Base-by-base conservation (phyloP, 2,113 vertebrate species). In the Oryzias celebensis region DNA sequence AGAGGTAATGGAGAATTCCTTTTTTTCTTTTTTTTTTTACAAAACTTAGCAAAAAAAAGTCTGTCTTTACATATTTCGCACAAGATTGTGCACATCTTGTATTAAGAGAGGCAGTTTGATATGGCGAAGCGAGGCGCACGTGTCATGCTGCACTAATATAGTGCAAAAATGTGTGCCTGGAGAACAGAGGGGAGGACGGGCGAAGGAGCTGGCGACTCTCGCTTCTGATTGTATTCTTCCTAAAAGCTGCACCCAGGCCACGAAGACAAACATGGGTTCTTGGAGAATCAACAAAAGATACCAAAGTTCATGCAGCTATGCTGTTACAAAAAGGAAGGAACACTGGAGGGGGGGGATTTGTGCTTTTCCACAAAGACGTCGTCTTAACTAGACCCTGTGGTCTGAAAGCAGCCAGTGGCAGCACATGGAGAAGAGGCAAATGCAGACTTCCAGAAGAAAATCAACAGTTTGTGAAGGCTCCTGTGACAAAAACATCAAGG, bases 121-220 rank as follows among this genome's bases (percentile, higher is more conserved):
- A 93, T 94, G 94, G 94, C 93, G 91, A 94, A 92, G 91, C 89
- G 91, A 92, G 89, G 92, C 92, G 89, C 92, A 91, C 94, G 89
- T 92, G 92, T 93, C 95, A 94, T 94, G 94, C 94, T 95, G 96
- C 96, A 98, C 96, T 99, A 99, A 99, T 97, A 98, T 99, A 99
- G 97, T 98, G 96, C 96, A 95, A 96, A 94, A 76, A 36, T 79
- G 26, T 90, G 92, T 92, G 94, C 94, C 95, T 94, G 93, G 58
- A 87, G 71, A 75, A 61, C 68, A 58, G 50, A 62, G 58, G 36
- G 46, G 88, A 88, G 88, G 90, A 87, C 89, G 93, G 94, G 93
- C 92, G 93, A 91, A 87, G 36, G 36, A 36, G 36, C 36, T 36
- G 36, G 36, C 36, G 10, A 36, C 36, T 36, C 36, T 36, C 36